A percentile compares a stretch with the other conserved stretches of the same genome.
Evolutionary conservation across 2,113 vertebrate species (phyloP).

Genomic region (Origma solitaria): DNA sequence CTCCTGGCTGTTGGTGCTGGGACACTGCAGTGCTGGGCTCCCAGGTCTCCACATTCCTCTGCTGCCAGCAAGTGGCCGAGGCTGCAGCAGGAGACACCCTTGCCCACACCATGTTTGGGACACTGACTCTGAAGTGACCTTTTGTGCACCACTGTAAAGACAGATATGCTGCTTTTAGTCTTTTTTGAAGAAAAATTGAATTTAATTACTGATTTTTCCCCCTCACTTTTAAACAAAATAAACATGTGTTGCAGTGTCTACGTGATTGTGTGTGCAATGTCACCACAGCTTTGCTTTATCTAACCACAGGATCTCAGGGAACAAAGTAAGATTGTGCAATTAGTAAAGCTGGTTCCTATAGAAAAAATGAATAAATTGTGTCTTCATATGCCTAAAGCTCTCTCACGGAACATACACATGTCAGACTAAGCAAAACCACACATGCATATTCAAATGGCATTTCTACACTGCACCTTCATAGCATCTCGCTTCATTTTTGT

Average conservation of each 20-base stretch:
- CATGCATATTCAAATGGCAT: background rate
- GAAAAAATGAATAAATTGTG: background rate
- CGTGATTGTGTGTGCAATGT: background rate
- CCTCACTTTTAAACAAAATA: background rate
- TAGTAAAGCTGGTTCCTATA: background rate
- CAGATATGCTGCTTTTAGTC: background rate
- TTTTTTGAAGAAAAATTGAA: rapidly evolving
- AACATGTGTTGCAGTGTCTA: background rate
- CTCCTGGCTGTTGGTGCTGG: background rate
- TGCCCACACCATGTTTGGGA: background rate
- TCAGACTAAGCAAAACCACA: background rate
- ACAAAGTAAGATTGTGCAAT: background rate
- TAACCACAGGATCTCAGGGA: background rate
- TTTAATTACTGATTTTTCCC: background rate
- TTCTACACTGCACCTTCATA: background rate
- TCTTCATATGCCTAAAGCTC: background rate
- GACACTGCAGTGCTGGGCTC: background rate
- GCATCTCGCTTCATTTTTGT: background rate
- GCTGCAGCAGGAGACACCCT: background rate
- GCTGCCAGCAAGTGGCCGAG: background rate
- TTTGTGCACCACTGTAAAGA: background rate
- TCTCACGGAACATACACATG: rapidly evolving
- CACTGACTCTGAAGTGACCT: background rate
- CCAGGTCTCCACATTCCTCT: background rate
- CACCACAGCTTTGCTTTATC: background rate